Conservation (phyloP, 2,888 invertebrate genomes). For the Polydrusus tereticollis region DNA sequence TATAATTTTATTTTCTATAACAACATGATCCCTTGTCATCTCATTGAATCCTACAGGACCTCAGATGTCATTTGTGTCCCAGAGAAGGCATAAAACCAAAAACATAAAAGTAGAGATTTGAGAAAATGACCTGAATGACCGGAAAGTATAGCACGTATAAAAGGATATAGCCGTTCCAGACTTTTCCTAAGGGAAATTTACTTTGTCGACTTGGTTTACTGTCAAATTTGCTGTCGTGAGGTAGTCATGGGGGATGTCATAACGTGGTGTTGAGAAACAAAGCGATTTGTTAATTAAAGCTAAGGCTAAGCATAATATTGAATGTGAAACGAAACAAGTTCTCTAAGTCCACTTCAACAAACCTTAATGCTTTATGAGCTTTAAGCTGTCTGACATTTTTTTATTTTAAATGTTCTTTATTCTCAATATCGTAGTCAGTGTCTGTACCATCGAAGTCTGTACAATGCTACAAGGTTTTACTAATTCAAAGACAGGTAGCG, state of each 20-base stretch:
- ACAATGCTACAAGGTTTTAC: too few relatives aligned
- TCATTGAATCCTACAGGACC: constrained; percentile 31
- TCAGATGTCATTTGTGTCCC: constrained; percentile 17
- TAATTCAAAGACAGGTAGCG: too few relatives aligned
- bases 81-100: constrained; percentile 31
- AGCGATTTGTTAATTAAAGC: too few relatives aligned
- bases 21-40: constrained; percentile 29
- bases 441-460: too few relatives aligned
- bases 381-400: too few relatives aligned
- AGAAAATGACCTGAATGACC: constrained; percentile 23
- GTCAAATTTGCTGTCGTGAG: constrained; percentile 21
- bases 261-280: too few relatives aligned
- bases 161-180: constrained; percentile 17
- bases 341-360: too few relatives aligned
- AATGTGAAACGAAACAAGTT: too few relatives aligned
- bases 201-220: constrained; percentile 6
- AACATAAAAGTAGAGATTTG: constrained; percentile 37
- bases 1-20: constrained; percentile 21
- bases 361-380: too few relatives aligned
- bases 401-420: too few relatives aligned
- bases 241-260: not conserved
- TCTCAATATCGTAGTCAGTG: too few relatives aligned
- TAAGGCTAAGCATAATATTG: too few relatives aligned
- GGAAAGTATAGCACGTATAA: constrained; percentile 30
- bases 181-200: constrained; percentile 25